phyloP scores from a whole-genome alignment of 2,113 vertebrate genomes.

The Pangasianodon hypophthalmus region DNA sequence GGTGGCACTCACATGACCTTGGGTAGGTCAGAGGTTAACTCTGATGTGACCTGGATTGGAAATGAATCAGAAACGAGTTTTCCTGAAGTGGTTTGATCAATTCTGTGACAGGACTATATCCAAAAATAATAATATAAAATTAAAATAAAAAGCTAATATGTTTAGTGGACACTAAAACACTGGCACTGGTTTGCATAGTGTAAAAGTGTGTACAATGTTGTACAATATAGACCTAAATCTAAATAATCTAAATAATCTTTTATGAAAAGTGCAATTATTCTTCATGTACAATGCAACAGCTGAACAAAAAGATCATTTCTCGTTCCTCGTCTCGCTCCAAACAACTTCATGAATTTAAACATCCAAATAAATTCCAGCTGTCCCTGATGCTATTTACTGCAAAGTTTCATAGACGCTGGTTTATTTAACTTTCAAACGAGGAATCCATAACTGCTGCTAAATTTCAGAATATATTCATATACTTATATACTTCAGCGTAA shows the following conservation, averaged over 20 bases:
- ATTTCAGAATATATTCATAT: not conserved
- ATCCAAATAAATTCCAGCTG: not conserved
- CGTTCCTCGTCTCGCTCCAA: not conserved
- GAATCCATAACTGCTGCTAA: not conserved
- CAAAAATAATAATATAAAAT: not conserved
- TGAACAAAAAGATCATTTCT: not conserved
- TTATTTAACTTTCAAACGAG: not conserved
- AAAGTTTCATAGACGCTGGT: not conserved
- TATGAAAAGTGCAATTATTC: not conserved
- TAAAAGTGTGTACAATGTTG: not conserved
- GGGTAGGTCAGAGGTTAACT: constrained; percentile 41
- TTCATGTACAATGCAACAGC: not conserved
- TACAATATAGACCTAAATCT: not conserved
- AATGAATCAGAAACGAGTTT: not conserved
- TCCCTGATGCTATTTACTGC: not conserved
- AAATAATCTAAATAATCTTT: not conserved
- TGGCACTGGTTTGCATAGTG: not conserved
- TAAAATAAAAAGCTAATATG: not conserved
- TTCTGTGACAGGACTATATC: not conserved
- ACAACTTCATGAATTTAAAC: not conserved
- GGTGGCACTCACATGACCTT: not conserved
- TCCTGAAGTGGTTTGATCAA: not conserved
- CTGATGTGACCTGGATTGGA: constrained; percentile 68
- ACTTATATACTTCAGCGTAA: constrained; percentile 8
- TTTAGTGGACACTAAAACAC: not conserved